Base-by-base conservation (phyloP, 2,113 vertebrate genomes). In the Chloropsis hardwickii region DNA sequence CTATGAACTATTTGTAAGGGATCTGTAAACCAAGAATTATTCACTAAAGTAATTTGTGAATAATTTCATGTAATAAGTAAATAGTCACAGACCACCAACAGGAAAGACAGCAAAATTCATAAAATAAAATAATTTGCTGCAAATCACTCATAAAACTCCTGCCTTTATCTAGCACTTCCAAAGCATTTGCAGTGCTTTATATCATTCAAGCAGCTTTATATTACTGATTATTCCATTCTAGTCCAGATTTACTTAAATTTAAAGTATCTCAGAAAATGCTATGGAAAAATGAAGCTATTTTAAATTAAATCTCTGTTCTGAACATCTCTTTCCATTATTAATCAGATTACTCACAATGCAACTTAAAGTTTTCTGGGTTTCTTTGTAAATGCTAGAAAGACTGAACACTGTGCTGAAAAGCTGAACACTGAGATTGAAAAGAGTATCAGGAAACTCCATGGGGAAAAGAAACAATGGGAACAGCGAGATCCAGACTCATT, bases 21-120 rank as follows among this genome's bases (percentile, higher is more conserved):
- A 86, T 83, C 62, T 84, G 54, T 31, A 92, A 80, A 72, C 27
- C 21, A 66, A 85, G 27, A 95, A 76, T 62, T 88, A 94, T 64
- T 92, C 91, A 92, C 69, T 83, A 33, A 79, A 94, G 77, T 45
- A 5, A 61, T 92, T 80, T 72, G 29, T 90, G 79, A 92, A 80
- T 83, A 73, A 91, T 95, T 95, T 81, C 86, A 66, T 23, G 31
- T 88, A 83, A 81, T 64, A 58, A 81, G 54, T 78, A 96, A 89
- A 88, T 95, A 90, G 51, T 93, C 88, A 76, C 61, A 74, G 58
- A 89, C 16, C 50, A 80, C 40, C 56, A 70, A 37, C 39, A 81
- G 11, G 24, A 91, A 76, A 91, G 79, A 62, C 33, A 74, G 33
- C 6, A 83, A 86, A 90, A 94, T 83, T 95, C 10, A 81, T 82